phyloP scores from a whole-genome alignment of 2,113 vertebrate species.

The Trochalopteron elliotii region DNA sequence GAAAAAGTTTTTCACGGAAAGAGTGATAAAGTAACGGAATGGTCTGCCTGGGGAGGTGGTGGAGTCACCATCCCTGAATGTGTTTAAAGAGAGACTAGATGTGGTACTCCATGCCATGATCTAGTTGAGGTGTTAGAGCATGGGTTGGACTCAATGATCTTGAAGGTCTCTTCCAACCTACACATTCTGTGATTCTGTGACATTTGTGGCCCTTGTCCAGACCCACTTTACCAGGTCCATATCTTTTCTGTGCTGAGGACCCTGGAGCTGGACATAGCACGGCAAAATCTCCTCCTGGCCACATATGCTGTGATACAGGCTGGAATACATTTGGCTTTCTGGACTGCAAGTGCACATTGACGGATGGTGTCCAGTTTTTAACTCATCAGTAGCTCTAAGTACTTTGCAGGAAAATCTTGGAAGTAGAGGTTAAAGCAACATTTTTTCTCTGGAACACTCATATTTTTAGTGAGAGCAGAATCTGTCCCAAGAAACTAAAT shows the following conservation, averaged over 20 bases:
- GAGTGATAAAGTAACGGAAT: too few species aligned
- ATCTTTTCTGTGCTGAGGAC: background rate
- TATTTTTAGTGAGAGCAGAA: background rate
- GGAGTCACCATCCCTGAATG: too few species aligned
- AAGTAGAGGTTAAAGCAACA: background rate
- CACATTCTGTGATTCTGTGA: too few species aligned
- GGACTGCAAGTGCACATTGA: rapidly evolving
- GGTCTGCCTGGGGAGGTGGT: too few species aligned
- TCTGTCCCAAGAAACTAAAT: background rate
- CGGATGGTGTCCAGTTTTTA: rapidly evolving
- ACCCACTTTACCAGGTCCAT: rapidly evolving
- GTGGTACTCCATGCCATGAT: too few species aligned
- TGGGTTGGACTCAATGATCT: too few species aligned
- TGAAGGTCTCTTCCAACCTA: too few species aligned
- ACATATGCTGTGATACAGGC: rapidly evolving
- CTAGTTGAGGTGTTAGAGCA: too few species aligned
- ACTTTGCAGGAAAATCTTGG: background rate
- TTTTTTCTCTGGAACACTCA: background rate
- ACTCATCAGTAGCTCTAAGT: background rate
- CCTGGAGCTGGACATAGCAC: rapidly evolving
- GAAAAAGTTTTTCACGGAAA: too few species aligned
- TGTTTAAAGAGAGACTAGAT: too few species aligned
- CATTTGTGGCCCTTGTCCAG: rapidly evolving
- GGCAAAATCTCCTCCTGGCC: background rate
- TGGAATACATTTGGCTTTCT: rapidly evolving